These are phyloP conservation scores for Serrognathus titanus DNA, from an alignment of 2,888 invertebrate species.

Conservation along the genomic window DNA sequence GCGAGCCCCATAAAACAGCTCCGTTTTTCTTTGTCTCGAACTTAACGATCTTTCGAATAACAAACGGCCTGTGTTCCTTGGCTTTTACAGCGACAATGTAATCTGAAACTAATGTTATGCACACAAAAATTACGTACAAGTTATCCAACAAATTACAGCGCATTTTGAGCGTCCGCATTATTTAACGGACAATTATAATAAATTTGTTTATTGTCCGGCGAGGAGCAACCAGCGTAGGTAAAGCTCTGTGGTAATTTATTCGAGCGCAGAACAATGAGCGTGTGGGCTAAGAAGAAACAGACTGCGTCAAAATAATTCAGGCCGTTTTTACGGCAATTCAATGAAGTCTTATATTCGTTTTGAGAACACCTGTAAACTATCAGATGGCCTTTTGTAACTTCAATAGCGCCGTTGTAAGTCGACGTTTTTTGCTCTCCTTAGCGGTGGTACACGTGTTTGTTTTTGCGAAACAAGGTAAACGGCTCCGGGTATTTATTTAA, in stretches of 20 bases:
- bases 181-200: slow-evolving; percentile 21
- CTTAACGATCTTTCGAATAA: too few species aligned
- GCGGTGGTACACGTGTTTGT: slow-evolving; percentile 18
- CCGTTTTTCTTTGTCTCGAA: too few species aligned
- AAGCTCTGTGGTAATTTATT: slow-evolving; percentile 23
- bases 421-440: slow-evolving; percentile 12
- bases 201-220: slow-evolving; percentile 21
- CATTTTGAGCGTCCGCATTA: slow-evolving; percentile 10
- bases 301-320: slow-evolving; percentile 30
- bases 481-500: slow-evolving; percentile 10
- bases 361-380: slow-evolving; percentile 28
- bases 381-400: slow-evolving; percentile 28
- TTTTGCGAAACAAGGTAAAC: slow-evolving; percentile 17
- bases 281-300: slow-evolving; percentile 25
- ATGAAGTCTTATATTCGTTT: slow-evolving; percentile 30
- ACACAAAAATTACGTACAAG: slow-evolving; percentile 2
- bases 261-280: slow-evolving; percentile 25
- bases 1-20: too few species aligned
- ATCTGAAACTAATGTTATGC: slow-evolving; percentile 1
- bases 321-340: slow-evolving; percentile 27
- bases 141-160: not conserved
- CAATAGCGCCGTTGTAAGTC: slow-evolving; percentile 21
- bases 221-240: slow-evolving; percentile 10
- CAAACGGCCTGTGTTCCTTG: too few species aligned
- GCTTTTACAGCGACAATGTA: not conserved